Evolutionary conservation across 1,140 invertebrate genomes (phyloP).

Genomic region (Trachymyrmex septentrionalis): DNA sequence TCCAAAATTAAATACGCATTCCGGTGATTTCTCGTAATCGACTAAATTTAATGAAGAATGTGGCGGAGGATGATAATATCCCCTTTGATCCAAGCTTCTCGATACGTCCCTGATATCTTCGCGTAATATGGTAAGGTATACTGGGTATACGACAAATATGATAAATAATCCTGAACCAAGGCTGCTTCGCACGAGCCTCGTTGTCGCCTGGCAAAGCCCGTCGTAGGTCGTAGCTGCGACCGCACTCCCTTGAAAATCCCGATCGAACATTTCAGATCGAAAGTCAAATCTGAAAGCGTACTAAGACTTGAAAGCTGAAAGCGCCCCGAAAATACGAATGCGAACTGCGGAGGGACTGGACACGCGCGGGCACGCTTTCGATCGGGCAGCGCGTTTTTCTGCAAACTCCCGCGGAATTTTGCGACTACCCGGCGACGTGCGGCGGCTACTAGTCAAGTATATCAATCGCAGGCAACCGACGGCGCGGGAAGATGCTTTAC

Average conservation of each 20-base stretch:
- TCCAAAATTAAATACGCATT: neutral
- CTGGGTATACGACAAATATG: neutral
- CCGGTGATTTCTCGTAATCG: neutral
- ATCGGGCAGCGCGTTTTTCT: conserved; percentile 72
- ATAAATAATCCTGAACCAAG: conserved; percentile 36
- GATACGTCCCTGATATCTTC: conserved; percentile 8
- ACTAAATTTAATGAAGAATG: neutral
- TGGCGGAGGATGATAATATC: no score
- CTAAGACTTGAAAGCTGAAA: neutral
- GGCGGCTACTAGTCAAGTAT: conserved; percentile 73
- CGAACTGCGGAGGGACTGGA: conserved; percentile 69
- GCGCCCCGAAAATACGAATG: conserved; percentile 60
- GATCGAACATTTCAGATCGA: no score
- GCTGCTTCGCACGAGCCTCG: neutral
- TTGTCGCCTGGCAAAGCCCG: neutral
- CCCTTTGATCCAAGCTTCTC: no score
- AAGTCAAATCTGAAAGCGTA: no score
- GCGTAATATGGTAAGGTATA: conserved; percentile 31
- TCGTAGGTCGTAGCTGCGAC: neutral
- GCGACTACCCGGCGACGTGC: conserved; percentile 54
- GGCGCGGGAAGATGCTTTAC: conserved; percentile 92
- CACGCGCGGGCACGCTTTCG: conserved; percentile 78
- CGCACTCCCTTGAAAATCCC: neutral
- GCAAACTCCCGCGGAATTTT: conserved; percentile 49
- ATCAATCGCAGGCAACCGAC: conserved; percentile 56